Evolutionary conservation across 2,888 invertebrate genomes (phyloP), one percentile per base, ranked within the genome.

Genomic region (Busseola fusca): DNA sequence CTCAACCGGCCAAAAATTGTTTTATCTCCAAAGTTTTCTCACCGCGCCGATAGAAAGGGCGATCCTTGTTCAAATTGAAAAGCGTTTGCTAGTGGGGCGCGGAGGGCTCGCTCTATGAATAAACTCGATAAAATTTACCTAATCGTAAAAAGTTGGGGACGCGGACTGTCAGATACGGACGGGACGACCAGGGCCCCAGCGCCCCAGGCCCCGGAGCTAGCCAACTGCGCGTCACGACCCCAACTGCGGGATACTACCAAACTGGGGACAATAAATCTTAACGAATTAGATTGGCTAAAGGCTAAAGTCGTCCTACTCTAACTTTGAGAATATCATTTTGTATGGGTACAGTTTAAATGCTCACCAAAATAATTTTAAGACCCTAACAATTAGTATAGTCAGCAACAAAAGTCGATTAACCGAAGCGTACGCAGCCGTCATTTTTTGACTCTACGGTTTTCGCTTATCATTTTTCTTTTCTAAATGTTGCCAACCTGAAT

Each of bases 11-110:
- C 89, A 88, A 90, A 91, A 91, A 92, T 90, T 89, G 92, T 91
- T 93, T 91, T 90, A 90, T 90, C 89, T 89, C 67, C 76, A 85
- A 92, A 93, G 85, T 92, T 91, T 88, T 80, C 79, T 83, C 85
- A 84, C 84, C 83, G 78, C 85, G 84, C 81, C 86, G 85, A 87
- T 87, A 88, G 83, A 83, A 83, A 87, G 87, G 87, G 83, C 87
- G 87, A 89, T 87, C 89, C 90, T 91, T 92, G 92, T 92, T 93
- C 91, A 93, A 93, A 93, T 93, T 91, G 93, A 93, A 92, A 93
- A 91, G 87, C 88, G 87, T 88, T 83, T 71, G 81, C 78, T 79
- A 83, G 82, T 82, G 82, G 84, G 85, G 87, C 80, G 79, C 81
- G 62, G 66, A 74, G 89, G 87, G 80, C 82, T 62, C 84, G 81